A percentile compares a stretch with the other conserved stretches of the same genome.
phyloP scores from a whole-genome alignment of 35 echinoderm and acorn worm species.

The Eucidaris tribuloides region DNA sequence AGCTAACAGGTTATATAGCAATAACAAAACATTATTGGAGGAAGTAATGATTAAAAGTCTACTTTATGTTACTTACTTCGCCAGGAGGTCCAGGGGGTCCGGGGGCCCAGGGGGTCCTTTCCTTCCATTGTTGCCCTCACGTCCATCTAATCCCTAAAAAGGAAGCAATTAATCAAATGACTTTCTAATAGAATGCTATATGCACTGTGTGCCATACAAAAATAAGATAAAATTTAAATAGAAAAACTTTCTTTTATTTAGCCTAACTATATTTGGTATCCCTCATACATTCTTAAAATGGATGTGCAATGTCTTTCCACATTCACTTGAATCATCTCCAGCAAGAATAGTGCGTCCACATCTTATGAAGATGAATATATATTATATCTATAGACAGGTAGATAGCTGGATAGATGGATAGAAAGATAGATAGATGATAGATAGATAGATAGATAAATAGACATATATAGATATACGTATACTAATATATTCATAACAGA shows the following conservation, averaged over 20 bases:
- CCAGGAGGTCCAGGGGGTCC: slow-evolving; percentile 41
- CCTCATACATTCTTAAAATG: too few relatives aligned
- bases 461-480: too few relatives aligned
- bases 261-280: background rate
- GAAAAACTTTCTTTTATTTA: background rate
- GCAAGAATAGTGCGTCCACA: too few relatives aligned
- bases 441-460: too few relatives aligned
- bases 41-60: too few relatives aligned
- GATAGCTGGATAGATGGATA: too few relatives aligned
- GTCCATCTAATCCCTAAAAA: slow-evolving; percentile 16
- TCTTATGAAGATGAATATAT: too few relatives aligned
- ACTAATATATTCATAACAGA: too few relatives aligned
- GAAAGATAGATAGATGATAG: too few relatives aligned
- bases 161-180: background rate
- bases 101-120: slow-evolving; percentile 45
- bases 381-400: too few relatives aligned
- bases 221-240: background rate
- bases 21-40: background rate
- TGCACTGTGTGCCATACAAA: background rate
- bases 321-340: too few relatives aligned
- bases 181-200: background rate
- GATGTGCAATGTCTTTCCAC: too few relatives aligned
- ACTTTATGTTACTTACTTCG: slow-evolving; percentile 42
- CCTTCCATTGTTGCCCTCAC: slow-evolving; percentile 35
- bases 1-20: background rate